phyloP scores from a whole-genome alignment of 2,888 invertebrate species.

The Cordilura impudica region DNA sequence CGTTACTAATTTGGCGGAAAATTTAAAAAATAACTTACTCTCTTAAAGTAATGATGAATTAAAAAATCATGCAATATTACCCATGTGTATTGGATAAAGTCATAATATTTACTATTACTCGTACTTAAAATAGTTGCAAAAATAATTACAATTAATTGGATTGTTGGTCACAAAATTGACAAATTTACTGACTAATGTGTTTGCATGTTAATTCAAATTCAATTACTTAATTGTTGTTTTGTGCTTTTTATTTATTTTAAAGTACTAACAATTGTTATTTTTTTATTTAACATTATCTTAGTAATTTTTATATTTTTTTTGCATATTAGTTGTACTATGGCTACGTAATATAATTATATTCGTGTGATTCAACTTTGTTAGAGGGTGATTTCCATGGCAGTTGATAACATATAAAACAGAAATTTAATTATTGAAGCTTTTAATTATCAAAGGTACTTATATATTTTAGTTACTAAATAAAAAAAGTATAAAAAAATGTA shows the following conservation, averaged over 20 bases:
- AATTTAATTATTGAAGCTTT: not conserved
- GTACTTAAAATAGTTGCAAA: too few relatives aligned
- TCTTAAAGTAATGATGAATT: too few relatives aligned
- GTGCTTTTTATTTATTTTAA: conserved; percentile 9
- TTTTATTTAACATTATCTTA: not conserved
- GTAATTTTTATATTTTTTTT: not conserved
- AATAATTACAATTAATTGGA: conserved; percentile 19
- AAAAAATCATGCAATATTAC: too few relatives aligned
- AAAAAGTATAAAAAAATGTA: not conserved
- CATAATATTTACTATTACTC: too few relatives aligned
- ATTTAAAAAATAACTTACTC: too few relatives aligned
- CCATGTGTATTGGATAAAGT: too few relatives aligned
- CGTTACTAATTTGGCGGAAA: too few relatives aligned
- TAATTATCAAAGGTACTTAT: not conserved
- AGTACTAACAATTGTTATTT: not conserved
- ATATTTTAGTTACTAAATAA: not conserved
- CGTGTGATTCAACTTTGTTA: not conserved
- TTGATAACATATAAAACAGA: not conserved
- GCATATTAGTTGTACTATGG: too few relatives aligned
- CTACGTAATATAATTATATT: not conserved
- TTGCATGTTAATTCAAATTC: conserved; percentile 21
- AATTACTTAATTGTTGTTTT: conserved; percentile 31
- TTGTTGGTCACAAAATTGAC: not conserved
- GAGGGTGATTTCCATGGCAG: not conserved
- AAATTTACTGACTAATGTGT: not conserved